phyloP scores from a whole-genome alignment of 2,113 vertebrate genomes.

The Mus pahari region DNA sequence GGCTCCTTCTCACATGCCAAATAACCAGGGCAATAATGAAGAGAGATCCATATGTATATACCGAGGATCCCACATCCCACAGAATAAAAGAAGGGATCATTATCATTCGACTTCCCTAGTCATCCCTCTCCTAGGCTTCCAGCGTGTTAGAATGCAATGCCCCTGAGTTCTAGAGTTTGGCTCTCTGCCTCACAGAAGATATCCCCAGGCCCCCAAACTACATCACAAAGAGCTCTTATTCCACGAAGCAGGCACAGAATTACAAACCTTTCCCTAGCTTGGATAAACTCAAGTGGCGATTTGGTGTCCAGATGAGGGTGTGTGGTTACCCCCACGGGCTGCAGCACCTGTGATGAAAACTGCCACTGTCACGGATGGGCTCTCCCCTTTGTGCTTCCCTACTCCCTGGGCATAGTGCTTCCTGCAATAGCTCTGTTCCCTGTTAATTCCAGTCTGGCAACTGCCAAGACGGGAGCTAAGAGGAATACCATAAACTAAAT shows the following conservation, averaged over 20 bases:
- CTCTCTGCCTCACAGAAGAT: slow-evolving; percentile 68
- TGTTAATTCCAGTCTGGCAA: neutral
- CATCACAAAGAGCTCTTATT: slow-evolving; percentile 76
- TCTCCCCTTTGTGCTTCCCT: neutral
- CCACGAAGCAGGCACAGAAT: neutral
- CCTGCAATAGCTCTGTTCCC: neutral
- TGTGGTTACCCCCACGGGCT: neutral
- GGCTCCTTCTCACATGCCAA: slow-evolving; percentile 72
- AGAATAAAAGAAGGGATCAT: slow-evolving; percentile 40
- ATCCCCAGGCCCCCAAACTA: neutral
- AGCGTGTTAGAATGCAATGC: slow-evolving; percentile 43
- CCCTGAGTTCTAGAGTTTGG: slow-evolving; percentile 54
- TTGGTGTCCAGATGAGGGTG: neutral
- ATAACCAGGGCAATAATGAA: slow-evolving; percentile 74
- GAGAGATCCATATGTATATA: slow-evolving; percentile 72
- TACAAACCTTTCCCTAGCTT: slow-evolving; percentile 15
- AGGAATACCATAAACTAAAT: slow-evolving; percentile 24
- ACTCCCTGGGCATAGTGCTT: neutral
- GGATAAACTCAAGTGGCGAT: neutral
- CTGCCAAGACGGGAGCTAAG: neutral
- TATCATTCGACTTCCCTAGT: slow-evolving; percentile 66
- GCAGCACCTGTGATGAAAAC: neutral
- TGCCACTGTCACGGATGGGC: neutral
- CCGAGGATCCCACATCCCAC: slow-evolving; percentile 58
- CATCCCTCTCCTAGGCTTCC: slow-evolving; percentile 52